Base-by-base conservation (phyloP, 2,888 invertebrate species). In the Tenthredo scrophulariae region DNA sequence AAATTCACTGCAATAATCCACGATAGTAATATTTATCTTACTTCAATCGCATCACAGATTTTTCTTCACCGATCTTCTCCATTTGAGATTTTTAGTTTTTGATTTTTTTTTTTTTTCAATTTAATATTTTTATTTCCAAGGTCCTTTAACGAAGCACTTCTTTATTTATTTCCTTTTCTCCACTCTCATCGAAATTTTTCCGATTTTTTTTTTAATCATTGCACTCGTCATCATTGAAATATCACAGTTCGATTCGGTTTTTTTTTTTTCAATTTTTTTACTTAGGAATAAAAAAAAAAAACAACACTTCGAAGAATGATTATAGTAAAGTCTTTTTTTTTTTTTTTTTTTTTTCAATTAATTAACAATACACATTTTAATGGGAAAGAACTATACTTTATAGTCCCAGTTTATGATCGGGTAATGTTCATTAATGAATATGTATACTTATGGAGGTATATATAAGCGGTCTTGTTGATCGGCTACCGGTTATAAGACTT, bases 1-100 rank as follows among this genome's bases (percentile, higher is more conserved):
- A 80, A 46, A 89, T 86, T 88, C 87, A 86, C 88, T 86, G 88
- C 91, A 90, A 89, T 91, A 91, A 91, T 92, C 92, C 92, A 92
- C 92, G 87, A 90, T 91, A 90, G 91, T 89, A 62, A 84, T 67
- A 50, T 84, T 15, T 58, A n/a, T 18, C 46, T 72, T 10, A 18
- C 33, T 43, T 9, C 46, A 46, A 33, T 40, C 58, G 58, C 62
- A 65, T 84, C 46, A 65, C 62, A 54, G 29, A 22, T 62, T 29
- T 75, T 84, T 13, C 18, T 13, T 46, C 50, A 58, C 70, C 15
- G 9, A 29, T 67, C 18, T 9, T 29, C 33, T 29, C 46, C 54
- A 18, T 33, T 29, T 26, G 18, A 29, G 33, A 62, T 1, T n/a
- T 79, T 37, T 13, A n/a, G n/a, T 33, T 18, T 18, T 15, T 22